phyloP scores from a whole-genome alignment of 2,888 invertebrate genomes.

The Drymonia ruficornis region DNA sequence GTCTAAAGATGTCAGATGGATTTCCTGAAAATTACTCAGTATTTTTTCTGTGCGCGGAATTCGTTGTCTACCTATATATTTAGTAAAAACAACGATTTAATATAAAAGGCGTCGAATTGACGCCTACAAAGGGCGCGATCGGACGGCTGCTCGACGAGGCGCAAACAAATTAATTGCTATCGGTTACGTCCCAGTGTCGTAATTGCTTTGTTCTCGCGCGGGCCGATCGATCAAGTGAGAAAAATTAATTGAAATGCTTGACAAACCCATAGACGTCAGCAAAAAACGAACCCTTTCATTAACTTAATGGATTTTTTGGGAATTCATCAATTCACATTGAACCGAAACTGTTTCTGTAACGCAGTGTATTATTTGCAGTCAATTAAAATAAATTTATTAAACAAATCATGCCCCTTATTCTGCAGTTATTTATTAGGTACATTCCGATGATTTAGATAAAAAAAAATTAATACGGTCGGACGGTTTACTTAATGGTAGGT shows the following conservation, averaged over 20 bases:
- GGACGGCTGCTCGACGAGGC: constrained; percentile 66
- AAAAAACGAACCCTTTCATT: constrained; percentile 36
- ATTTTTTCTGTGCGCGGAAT: constrained; percentile 23
- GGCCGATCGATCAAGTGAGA: constrained; percentile 76
- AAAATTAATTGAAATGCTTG: constrained; percentile 79
- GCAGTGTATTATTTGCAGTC: background rate
- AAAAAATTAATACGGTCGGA: no score
- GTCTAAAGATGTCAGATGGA: constrained; percentile 10
- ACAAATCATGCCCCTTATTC: no score
- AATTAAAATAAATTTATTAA: background rate
- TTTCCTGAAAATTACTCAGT: background rate
- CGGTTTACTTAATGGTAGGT: no score
- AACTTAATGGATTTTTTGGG: constrained; percentile 20
- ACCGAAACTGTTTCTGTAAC: background rate
- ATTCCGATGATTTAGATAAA: no score
- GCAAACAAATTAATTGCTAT: constrained; percentile 83
- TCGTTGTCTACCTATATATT: constrained; percentile 37
- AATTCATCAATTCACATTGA: constrained; percentile 1
- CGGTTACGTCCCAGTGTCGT: constrained; percentile 75
- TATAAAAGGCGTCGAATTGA: constrained; percentile 69
- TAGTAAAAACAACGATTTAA: constrained; percentile 64
- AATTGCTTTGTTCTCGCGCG: constrained; percentile 78
- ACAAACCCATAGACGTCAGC: constrained; percentile 50
- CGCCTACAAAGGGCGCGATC: constrained; percentile 68
- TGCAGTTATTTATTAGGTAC: no score